Evolutionary conservation across 2,888 invertebrate species (phyloP).

Genomic region (Lordiphosa andalusiaca): DNA sequence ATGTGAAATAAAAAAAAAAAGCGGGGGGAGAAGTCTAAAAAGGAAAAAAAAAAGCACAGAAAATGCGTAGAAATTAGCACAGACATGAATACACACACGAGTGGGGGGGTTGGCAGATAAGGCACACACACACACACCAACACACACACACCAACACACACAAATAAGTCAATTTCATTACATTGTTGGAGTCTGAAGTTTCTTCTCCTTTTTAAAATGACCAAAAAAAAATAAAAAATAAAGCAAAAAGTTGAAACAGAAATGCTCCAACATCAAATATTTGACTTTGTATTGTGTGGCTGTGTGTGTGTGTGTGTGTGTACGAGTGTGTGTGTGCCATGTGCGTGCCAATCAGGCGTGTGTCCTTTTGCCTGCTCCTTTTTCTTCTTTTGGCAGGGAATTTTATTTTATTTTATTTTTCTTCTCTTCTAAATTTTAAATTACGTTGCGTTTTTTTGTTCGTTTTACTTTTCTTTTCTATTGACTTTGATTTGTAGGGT

Average conservation of each 20-base stretch:
- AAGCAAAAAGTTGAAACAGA: conserved; percentile 60
- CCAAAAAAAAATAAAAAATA: conserved; percentile 15
- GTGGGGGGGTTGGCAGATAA: conserved; percentile 56
- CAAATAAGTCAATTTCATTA: conserved; percentile 67
- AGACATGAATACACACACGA: conserved; percentile 66
- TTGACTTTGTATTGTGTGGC: conserved; percentile 61
- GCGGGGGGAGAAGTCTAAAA: conserved; percentile 6
- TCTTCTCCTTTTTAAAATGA: conserved; percentile 29
- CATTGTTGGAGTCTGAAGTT: conserved; percentile 48
- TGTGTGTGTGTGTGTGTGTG: conserved; percentile 56
- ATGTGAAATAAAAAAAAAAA: conserved; percentile 30
- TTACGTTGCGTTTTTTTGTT: conserved; percentile 50
- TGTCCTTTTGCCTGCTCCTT: conserved; percentile 46
- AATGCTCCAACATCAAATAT: conserved; percentile 70
- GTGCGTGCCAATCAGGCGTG: conserved; percentile 73
- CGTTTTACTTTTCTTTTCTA: conserved; percentile 20
- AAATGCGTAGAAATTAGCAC: conserved; percentile 73
- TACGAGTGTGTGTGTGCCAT: conserved; percentile 25
- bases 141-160: conserved; percentile 10
- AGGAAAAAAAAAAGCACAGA: not conserved
- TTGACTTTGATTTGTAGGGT: conserved; percentile 50
- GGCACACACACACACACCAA: conserved; percentile 36
- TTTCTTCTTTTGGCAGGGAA: conserved; percentile 20
- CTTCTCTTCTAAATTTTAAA: conserved; percentile 66
- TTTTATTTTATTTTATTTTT: conserved; percentile 44